A percentile compares a stretch with the other conserved stretches of the same genome.
Conservation (phyloP, 2,888 invertebrate genomes). For the Orchestes rusci region DNA sequence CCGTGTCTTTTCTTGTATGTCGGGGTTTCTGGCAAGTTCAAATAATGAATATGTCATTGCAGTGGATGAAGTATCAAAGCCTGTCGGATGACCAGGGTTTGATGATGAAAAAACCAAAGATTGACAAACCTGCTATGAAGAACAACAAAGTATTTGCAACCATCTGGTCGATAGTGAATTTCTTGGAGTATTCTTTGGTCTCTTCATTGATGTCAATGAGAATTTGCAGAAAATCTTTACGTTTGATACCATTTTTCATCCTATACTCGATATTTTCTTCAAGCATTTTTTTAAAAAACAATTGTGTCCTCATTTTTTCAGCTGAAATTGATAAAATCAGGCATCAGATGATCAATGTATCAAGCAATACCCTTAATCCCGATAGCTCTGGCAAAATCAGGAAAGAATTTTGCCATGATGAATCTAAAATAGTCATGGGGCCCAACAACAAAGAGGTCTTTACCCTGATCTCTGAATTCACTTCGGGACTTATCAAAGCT, state of each 20-base stretch:
- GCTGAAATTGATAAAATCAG: no score
- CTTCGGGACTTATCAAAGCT: slow-evolving; percentile 44
- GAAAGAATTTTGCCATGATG: slow-evolving; percentile 4
- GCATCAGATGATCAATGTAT: no score
- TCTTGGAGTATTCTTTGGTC: slow-evolving; percentile 10
- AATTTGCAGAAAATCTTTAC: slow-evolving; percentile 32
- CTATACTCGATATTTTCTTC: slow-evolving; percentile 32
- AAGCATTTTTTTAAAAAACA: slow-evolving; percentile 34
- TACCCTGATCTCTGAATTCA: slow-evolving; percentile 38
- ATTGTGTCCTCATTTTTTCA: no score
- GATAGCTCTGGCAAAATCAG: slow-evolving; percentile 4
- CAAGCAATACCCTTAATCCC: slow-evolving; percentile 8
- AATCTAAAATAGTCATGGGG: neutral
- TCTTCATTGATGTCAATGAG: slow-evolving; percentile 30
- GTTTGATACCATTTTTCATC: slow-evolving; percentile 26
- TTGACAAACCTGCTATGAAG: slow-evolving; percentile 20
- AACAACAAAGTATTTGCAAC: slow-evolving; percentile 43
- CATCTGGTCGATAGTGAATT: slow-evolving; percentile 32
- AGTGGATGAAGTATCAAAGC: slow-evolving; percentile 29
- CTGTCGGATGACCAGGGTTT: no score
- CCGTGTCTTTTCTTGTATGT: slow-evolving; percentile 25
- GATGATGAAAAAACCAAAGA: no score
- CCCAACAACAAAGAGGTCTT: slow-evolving; percentile 11
- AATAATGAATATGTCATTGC: slow-evolving; percentile 27
- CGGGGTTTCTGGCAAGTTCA: slow-evolving; percentile 23